Evolutionary conservation across 2,888 invertebrate species (phyloP).

Genomic region (Dryococelus australis): DNA sequence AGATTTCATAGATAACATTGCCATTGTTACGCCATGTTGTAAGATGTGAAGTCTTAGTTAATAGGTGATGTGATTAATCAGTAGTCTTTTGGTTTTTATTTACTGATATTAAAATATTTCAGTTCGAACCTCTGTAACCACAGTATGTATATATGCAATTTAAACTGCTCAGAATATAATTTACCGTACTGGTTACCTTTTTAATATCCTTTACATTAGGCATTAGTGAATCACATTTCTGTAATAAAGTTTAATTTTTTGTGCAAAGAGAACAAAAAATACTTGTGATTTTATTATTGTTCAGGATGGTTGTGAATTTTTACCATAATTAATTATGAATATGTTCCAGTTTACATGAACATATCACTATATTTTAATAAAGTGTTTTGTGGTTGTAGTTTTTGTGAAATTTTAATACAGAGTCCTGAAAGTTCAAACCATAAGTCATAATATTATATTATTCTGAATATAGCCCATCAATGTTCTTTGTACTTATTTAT

Average conservation of each 20-base stretch:
- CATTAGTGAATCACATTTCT: background rate
- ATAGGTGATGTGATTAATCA: no score
- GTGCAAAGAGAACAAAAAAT: background rate
- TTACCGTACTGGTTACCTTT: background rate
- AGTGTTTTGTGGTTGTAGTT: constrained; percentile 3
- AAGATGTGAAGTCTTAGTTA: no score
- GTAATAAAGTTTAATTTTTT: background rate
- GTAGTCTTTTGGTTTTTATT: no score
- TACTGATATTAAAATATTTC: no score
- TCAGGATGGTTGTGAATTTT: background rate
- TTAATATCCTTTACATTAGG: background rate
- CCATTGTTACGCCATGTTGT: no score
- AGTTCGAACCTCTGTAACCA: no score
- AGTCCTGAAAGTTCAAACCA: no score
- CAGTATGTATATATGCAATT: no score
- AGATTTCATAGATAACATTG: no score
- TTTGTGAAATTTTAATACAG: background rate
- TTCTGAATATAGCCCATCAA: no score
- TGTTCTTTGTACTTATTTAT: no score
- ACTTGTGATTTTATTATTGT: background rate
- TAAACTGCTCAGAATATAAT: background rate
- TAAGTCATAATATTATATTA: no score
- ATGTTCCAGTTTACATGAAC: constrained; percentile 4
- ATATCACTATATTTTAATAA: background rate
- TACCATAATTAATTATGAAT: background rate